Base-by-base conservation (phyloP, 2,888 invertebrate species). In the Panorpa germanica region DNA sequence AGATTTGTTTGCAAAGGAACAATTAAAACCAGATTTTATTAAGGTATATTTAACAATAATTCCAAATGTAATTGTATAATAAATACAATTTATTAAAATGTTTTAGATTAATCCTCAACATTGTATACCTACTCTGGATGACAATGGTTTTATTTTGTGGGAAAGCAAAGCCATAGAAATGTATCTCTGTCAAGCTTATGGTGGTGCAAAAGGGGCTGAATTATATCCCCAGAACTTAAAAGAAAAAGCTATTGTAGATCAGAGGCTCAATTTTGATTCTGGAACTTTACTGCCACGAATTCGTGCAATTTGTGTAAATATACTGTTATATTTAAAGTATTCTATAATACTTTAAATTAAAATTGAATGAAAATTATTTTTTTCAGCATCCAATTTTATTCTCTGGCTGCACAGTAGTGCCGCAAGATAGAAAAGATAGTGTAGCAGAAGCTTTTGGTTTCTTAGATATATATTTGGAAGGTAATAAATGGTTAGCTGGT, bases 21-120 rank as follows among this genome's bases (percentile, higher is more conserved):
- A 70, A 42, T 39, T 65, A 2, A 55, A 55, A 32, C 58, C 61
- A 25, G 62, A 59, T 39, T 70, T 66, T 40, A 37, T 60, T 26
- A 57, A 66, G n/a, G n/a, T n/a, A n/a, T n/a, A n/a, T n/a, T n/a
- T n/a, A n/a, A n/a, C n/a, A n/a, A n/a, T n/a, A n/a, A n/a, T n/a
- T n/a, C n/a, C n/a, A n/a, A n/a, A n/a, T n/a, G n/a, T n/a, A n/a
- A n/a, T n/a, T n/a, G n/a, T n/a, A n/a, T n/a, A n/a, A n/a, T n/a
- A n/a, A n/a, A n/a, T n/a, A n/a, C n/a, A n/a, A n/a, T n/a, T n/a
- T n/a, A n/a, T n/a, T n/a, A n/a, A n/a, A n/a, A n/a, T n/a, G n/a
- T n/a, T n/a, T n/a, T n/a, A n/a, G 53, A 56, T 70, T 25, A 72
- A 72, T 47, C 70, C 70, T 4, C 71, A 71, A 43, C 71, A 73